Evolutionary conservation across 2,888 invertebrate species (phyloP), one percentile per base, ranked within the genome.

Genomic region (Cotesia congregata): DNA sequence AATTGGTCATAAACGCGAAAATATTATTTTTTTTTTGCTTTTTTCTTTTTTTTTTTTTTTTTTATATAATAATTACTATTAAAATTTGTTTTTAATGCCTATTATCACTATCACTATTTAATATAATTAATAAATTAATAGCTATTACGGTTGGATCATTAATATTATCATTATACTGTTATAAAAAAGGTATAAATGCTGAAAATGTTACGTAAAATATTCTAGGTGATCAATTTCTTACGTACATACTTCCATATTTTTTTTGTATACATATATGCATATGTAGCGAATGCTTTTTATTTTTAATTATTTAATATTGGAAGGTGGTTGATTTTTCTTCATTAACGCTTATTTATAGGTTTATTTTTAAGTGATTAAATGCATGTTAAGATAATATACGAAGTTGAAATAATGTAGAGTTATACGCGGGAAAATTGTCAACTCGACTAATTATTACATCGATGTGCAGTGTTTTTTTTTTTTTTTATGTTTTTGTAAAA

Each of bases 21-120:
- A 75, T 80, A 79, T 81, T 74, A 79, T 78, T 65, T 74, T 80
- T 72, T 17, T 72, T 76, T 80, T 78, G 67, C 80, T 65, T 61
- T 64, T 67, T 60, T 7, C 59, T 69, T 59, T 74, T 76, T 77
- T 64, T 17, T 65, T 67, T 40, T 67, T 77, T 70, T 72, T 69
- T 67, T 67, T 41, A 3, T 50, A 77, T 78, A 78, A 74, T 80
- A 80, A 83, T 83, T 78, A 82, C 80, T 84, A 84, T 77, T 50
- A 50, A 12, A 50, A 50, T 81, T 77, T 76, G 12, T 71, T 71
- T 17, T 67, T 68, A n/a, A 59, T 70, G 39, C 15, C n/a, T 67
- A 71, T 78, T 70, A 74, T 67, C 70, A 64, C 68, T 30, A 70
- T 70, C 9, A 72, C 38, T 62, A 72, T 62, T 72, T 40, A 72